phyloP scores from a whole-genome alignment of 2,113 vertebrate genomes.

The Atrichornis clamosus region DNA sequence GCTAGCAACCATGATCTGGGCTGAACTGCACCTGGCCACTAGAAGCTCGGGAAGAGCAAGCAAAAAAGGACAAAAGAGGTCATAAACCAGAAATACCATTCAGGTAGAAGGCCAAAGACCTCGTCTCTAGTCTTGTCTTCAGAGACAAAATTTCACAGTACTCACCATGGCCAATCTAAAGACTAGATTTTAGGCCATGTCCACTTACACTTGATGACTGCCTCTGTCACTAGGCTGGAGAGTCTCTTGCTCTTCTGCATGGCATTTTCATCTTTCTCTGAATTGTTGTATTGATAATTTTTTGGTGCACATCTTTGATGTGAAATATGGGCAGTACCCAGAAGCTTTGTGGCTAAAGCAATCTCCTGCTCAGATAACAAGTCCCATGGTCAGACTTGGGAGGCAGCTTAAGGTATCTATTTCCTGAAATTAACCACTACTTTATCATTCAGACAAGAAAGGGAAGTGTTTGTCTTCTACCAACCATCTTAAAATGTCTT shows the following conservation, averaged over 20 bases:
- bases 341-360: background rate
- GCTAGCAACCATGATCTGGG: background rate
- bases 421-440: background rate
- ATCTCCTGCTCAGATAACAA: background rate
- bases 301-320: background rate
- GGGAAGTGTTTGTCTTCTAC: background rate
- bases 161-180: background rate
- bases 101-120: background rate
- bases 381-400: background rate
- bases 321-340: background rate
- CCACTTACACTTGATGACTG: background rate
- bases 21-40: background rate
- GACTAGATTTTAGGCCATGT: background rate
- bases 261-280: rapidly evolving
- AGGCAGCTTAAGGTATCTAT: background rate
- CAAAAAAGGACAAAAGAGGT: background rate
- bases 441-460: background rate
- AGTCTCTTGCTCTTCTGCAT: background rate
- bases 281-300: background rate
- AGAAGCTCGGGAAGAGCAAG: background rate
- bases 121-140: background rate
- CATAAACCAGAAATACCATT: background rate
- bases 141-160: background rate
- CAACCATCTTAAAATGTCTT: background rate
- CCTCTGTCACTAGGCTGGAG: background rate